These are phyloP conservation scores for Gnathonemus echidnorhynchus DNA, from an alignment of 2,113 vertebrate genomes.

Conservation along the genomic window DNA sequence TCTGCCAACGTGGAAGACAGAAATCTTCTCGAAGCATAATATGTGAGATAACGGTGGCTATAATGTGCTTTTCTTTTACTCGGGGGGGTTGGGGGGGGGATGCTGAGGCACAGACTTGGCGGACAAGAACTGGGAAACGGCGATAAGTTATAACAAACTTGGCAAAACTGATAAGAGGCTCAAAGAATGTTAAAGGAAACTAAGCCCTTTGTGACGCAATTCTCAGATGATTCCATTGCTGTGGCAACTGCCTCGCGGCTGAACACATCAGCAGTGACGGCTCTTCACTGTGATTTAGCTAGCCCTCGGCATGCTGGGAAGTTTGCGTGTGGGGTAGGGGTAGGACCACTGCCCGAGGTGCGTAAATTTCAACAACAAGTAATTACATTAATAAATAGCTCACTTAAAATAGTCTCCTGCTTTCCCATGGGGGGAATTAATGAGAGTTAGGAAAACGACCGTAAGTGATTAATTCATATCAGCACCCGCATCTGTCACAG, in stretches of 20 bases:
- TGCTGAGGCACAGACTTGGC: background rate
- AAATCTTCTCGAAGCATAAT: background rate
- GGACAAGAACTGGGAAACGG: background rate
- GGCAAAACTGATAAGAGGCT: slow-evolving; percentile 14
- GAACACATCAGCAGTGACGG: background rate
- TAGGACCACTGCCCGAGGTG: slow-evolving; percentile 19
- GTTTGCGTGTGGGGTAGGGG: background rate
- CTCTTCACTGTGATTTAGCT: background rate
- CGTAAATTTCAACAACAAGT: slow-evolving; percentile 31
- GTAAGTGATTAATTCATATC: background rate
- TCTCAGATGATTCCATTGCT: background rate
- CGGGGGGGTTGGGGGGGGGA: background rate
- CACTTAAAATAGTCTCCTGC: slow-evolving; percentile 22
- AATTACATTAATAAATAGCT: slow-evolving; percentile 30
- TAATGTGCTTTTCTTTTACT: background rate
- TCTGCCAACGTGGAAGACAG: background rate
- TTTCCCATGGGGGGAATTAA: slow-evolving; percentile 6
- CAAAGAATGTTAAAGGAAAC: background rate
- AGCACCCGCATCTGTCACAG: background rate
- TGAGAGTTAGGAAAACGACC: background rate
- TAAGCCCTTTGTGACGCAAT: background rate
- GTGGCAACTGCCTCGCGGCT: background rate
- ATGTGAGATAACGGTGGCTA: background rate
- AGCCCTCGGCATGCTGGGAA: background rate
- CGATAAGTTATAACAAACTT: background rate